A percentile compares a stretch with the other conserved stretches of the same genome.
phyloP scores from a whole-genome alignment of 2,888 invertebrate species.

The Pseudeuparius sepicola region DNA sequence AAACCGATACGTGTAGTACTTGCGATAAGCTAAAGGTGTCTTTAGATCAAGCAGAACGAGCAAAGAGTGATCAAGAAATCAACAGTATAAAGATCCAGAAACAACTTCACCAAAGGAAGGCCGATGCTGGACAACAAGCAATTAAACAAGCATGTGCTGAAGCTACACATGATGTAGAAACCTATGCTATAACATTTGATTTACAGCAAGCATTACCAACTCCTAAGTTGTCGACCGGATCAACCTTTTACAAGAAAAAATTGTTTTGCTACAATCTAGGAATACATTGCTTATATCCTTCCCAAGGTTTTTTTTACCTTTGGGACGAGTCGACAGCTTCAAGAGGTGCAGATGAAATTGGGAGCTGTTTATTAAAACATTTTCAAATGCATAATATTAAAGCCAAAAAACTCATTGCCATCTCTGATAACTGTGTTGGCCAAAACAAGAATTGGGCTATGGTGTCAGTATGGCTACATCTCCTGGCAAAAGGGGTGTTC shows the following conservation, averaged over 20 bases:
- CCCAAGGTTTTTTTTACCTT: slow-evolving; percentile 1
- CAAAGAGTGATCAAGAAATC: slow-evolving; percentile 6
- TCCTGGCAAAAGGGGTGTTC: slow-evolving; percentile 9
- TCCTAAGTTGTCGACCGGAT: slow-evolving; percentile 14
- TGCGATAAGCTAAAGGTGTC: slow-evolving; percentile 11
- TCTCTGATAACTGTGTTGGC: neutral
- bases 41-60: slow-evolving; percentile 6
- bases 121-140: slow-evolving; percentile 15
- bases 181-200: slow-evolving; percentile 14
- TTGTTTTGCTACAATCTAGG: slow-evolving; percentile 14
- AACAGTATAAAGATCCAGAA: slow-evolving; percentile 7
- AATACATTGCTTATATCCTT: slow-evolving; percentile 11
- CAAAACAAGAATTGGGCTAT: slow-evolving; percentile 2
- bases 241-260: slow-evolving; percentile 15
- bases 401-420: neutral
- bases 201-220: slow-evolving; percentile 14
- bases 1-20: slow-evolving; percentile 14
- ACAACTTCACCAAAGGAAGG: slow-evolving; percentile 12
- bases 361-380: slow-evolving; percentile 1
- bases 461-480: slow-evolving; percentile 7
- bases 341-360: slow-evolving; percentile 1
- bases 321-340: neutral
- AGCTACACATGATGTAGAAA: slow-evolving; percentile 8
- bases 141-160: slow-evolving; percentile 8
- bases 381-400: neutral